These are phyloP conservation scores for Antidorcas marsupialis DNA, from an alignment of 2,113 vertebrate genomes.

Conservation along the genomic window DNA sequence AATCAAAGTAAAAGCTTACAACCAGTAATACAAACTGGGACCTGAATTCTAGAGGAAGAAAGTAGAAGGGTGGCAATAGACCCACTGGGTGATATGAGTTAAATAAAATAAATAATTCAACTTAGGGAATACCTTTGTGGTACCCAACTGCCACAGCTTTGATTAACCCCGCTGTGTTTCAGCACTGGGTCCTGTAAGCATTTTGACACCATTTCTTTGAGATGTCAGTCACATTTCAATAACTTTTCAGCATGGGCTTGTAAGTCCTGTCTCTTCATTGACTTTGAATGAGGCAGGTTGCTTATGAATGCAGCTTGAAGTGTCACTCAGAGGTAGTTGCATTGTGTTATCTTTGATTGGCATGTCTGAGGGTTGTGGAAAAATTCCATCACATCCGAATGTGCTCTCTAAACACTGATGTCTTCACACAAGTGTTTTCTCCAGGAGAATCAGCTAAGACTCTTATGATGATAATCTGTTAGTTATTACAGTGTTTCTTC, in stretches of 20 bases:
- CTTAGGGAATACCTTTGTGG: slow-evolving; percentile 65
- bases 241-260: slow-evolving; percentile 81
- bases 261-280: slow-evolving; percentile 83
- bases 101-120: slow-evolving; percentile 51
- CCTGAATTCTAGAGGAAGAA: slow-evolving; percentile 60
- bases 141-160: slow-evolving; percentile 77
- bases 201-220: slow-evolving; percentile 80
- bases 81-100: slow-evolving; percentile 60
- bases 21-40: slow-evolving; percentile 44
- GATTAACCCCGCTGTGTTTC: slow-evolving; percentile 84
- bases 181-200: slow-evolving; percentile 77
- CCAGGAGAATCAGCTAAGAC: neutral
- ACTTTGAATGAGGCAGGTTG: slow-evolving; percentile 83
- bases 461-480: slow-evolving; percentile 46
- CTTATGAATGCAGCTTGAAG: slow-evolving; percentile 81
- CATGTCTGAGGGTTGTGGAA: slow-evolving; percentile 67
- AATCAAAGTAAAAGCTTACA: slow-evolving; percentile 59
- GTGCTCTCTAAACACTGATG: slow-evolving; percentile 55
- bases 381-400: slow-evolving; percentile 68
- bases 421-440: slow-evolving; percentile 39
- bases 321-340: slow-evolving; percentile 82
- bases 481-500: slow-evolving; percentile 37
- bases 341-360: slow-evolving; percentile 82
- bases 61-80: slow-evolving; percentile 49
- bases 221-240: slow-evolving; percentile 88